Evolutionary conservation across 64 coral and sea anemone genomes (phyloP), one percentile per base, ranked within the genome.

Genomic region (Montipora foliosa): DNA sequence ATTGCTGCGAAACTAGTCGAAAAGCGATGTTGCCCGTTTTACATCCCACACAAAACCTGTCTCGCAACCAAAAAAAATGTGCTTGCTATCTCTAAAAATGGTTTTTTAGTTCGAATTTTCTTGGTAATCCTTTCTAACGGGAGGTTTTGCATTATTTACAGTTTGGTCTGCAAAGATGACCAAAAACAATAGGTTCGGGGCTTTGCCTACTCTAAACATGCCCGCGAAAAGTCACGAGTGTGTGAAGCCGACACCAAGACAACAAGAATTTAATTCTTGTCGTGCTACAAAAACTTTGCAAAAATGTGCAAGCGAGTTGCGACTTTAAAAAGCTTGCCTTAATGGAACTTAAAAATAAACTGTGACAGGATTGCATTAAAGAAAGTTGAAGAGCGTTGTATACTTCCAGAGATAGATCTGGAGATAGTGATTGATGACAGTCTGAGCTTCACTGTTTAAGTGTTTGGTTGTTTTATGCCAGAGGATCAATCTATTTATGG

Each of bases 141-240:
- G 53, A 57, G 11, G 53, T 57, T 57, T 57, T 57, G 11, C 2
- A 57, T 57, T 78, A 58, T 29, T 75, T 89, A 4, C 55, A 89
- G 87, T 89, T 89, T 37, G 78, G 2, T 89, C 73, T 1, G 74
- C 51, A 17, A 89, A 89, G 16, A 89, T 88, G 86, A 75, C 19
- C 19, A 89, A 89, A 37, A 89, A 89, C 37, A 47, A 49, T 4
- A 77, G 77, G 50, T 76, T 89, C 76, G 71, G 87, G 55, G 87
- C 75, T 6, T 13, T 62, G 6, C 73, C 87, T 6, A 78, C 14
- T 22, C 55, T 77, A 24, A 89, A 89, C 52, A 78, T 89, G 87
- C 87, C 87, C 15, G 74, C 74, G 72, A 71, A 55, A 60, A 76
- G 70, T 22, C 87, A 78, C 6, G 87, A 89, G 9, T 57, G 78